Conservation (phyloP, 64 coral and sea anemone species). For the Montipora sp. region DNA sequence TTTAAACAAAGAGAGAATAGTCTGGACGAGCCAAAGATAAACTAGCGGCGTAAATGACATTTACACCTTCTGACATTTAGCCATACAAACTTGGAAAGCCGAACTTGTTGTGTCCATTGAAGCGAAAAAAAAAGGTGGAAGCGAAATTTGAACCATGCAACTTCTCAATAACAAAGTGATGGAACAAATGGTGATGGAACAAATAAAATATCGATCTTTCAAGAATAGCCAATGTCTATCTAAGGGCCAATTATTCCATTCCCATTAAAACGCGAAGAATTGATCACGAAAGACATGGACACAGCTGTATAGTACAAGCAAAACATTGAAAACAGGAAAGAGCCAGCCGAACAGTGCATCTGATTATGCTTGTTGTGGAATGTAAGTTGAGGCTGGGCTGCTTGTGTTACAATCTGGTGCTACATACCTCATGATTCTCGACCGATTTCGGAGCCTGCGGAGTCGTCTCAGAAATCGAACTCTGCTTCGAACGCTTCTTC, state of each 20-base stretch:
- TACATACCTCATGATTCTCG: conserved; percentile 34
- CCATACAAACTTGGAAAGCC: not conserved
- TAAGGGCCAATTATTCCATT: conserved; percentile 43
- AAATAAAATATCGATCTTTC: not conserved
- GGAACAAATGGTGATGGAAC: not conserved
- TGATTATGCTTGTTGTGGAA: not conserved
- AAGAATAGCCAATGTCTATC: not conserved
- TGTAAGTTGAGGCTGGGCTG: not conserved
- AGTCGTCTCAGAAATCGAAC: not conserved
- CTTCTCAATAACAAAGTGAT: not conserved
- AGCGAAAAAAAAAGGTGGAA: not conserved
- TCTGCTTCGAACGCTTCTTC: conserved; percentile 56
- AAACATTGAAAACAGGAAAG: not conserved
- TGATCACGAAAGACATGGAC: not conserved
- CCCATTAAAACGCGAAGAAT: not conserved
- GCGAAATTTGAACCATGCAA: not conserved
- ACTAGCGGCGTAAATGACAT: not conserved
- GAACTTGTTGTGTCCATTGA: not conserved
- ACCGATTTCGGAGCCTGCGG: conserved; percentile 14
- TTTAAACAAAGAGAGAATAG: not conserved
- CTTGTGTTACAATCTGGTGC: not conserved
- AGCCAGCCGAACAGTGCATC: conserved; percentile 4
- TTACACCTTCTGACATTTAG: not conserved
- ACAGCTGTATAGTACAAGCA: not conserved
- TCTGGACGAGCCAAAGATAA: not conserved